A percentile compares a stretch with the other conserved stretches of the same genome.
Conservation (phyloP, 1,140 invertebrate species). For the Periplaneta americana region DNA sequence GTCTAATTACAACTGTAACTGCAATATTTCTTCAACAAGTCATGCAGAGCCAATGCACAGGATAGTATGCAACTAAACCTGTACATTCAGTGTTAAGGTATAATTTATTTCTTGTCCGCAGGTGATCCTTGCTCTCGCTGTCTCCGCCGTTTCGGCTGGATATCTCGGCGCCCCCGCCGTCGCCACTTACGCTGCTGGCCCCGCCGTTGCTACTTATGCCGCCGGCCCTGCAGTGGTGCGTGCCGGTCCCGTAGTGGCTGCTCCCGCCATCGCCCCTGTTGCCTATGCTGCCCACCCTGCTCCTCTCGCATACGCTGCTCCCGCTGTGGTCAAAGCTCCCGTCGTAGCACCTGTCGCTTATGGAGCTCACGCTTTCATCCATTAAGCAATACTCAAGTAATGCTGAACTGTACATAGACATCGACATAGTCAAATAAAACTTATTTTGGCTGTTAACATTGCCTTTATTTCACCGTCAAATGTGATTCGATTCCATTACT, state of each 20-base stretch:
- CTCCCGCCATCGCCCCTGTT: constrained; percentile 20
- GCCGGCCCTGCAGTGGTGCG: neutral
- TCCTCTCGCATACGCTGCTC: constrained; percentile 34
- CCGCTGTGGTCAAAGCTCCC: constrained; percentile 18
- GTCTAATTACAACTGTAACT: too few relatives aligned
- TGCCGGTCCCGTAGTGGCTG: constrained; percentile 18
- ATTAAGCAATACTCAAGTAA: neutral
- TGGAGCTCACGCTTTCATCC: neutral
- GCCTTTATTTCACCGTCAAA: too few relatives aligned
- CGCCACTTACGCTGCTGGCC: neutral
- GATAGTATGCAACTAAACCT: too few relatives aligned
- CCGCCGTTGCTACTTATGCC: neutral
- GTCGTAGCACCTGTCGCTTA: neutral
- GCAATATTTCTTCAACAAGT: too few relatives aligned
- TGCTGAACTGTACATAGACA: neutral
- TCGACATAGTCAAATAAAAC: neutral
- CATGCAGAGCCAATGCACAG: too few relatives aligned
- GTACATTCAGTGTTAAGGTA: too few relatives aligned
- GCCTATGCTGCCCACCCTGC: constrained; percentile 28
- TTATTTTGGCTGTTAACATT: neutral
- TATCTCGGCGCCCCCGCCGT: neutral
- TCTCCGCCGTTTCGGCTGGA: neutral
- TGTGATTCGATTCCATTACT: too few relatives aligned
- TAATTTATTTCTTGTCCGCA: neutral
- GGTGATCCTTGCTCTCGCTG: neutral